Evolutionary conservation across 2,113 vertebrate genomes (phyloP).

Genomic region (Hepsetus odoe): DNA sequence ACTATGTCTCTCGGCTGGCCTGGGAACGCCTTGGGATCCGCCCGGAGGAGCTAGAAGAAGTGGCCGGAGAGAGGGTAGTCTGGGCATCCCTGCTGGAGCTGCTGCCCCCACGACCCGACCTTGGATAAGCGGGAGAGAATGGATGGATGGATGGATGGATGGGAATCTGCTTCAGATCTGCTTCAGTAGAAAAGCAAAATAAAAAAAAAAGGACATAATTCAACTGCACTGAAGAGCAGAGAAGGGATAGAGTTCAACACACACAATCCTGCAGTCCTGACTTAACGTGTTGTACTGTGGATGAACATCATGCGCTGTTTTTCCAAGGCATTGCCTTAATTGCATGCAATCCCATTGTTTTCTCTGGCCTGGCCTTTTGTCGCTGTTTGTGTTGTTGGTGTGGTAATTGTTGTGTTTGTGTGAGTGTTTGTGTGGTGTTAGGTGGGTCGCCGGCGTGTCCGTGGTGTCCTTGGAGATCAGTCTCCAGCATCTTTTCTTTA

Average conservation of each 20-base stretch:
- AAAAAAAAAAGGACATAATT: background rate
- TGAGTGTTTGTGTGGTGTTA: slow-evolving; percentile 29
- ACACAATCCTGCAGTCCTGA: slow-evolving; percentile 22
- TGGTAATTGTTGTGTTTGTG: slow-evolving; percentile 55
- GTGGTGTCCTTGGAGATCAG: slow-evolving; percentile 68
- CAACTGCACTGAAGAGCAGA: background rate
- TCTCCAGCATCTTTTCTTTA: slow-evolving; percentile 65
- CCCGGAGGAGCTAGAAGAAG: too few species aligned
- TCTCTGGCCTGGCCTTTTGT: slow-evolving; percentile 12
- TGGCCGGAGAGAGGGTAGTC: too few species aligned
- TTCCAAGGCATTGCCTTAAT: slow-evolving; percentile 30
- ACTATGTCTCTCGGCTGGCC: too few species aligned
- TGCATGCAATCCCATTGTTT: slow-evolving; percentile 32
- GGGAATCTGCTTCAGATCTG: too few species aligned
- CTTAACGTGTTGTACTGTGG: slow-evolving; percentile 26
- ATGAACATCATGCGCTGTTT: slow-evolving; percentile 18
- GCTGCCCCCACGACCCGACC: too few species aligned
- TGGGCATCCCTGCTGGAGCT: too few species aligned
- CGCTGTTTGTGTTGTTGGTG: slow-evolving; percentile 51
- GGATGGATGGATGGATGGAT: too few species aligned
- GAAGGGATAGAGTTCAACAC: background rate
- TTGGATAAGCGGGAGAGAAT: too few species aligned
- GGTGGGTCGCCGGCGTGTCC: slow-evolving; percentile 60
- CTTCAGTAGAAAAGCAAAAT: background rate
- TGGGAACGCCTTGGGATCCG: too few species aligned